Conservation (phyloP, 2,797 vertebrate species). For the Pristis pectinata region DNA sequence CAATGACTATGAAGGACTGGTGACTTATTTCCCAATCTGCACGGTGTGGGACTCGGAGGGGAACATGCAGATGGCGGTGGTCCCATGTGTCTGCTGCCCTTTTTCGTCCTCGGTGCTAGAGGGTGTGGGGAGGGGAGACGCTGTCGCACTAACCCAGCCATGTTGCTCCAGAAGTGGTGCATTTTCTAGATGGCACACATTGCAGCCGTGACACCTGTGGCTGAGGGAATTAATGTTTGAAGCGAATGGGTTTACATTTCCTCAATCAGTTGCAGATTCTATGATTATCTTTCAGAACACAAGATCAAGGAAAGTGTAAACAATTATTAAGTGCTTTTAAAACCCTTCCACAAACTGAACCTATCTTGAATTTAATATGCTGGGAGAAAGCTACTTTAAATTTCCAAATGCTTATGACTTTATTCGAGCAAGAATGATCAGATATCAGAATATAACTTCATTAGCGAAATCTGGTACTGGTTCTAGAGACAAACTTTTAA, state of each 20-base stretch:
- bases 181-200: no score
- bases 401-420: not conserved
- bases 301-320: not conserved
- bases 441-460: not conserved
- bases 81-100: no score
- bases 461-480: not conserved
- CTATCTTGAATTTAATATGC: not conserved
- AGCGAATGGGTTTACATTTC: not conserved
- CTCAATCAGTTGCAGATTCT: not conserved
- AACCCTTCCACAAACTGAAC: not conserved
- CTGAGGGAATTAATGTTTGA: no score
- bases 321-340: not conserved
- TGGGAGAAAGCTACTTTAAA: not conserved
- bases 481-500: not conserved
- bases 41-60: no score
- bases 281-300: not conserved
- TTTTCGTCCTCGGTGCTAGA: no score
- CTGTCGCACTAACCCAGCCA: no score
- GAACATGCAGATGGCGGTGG: not conserved
- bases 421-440: not conserved
- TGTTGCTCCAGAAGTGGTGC: no score
- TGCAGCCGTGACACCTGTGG: no score
- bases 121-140: no score
- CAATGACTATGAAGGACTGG: no score
- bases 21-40: no score